Base-by-base conservation (phyloP, 2,797 vertebrate species). In the Poliocrania exsul region DNA sequence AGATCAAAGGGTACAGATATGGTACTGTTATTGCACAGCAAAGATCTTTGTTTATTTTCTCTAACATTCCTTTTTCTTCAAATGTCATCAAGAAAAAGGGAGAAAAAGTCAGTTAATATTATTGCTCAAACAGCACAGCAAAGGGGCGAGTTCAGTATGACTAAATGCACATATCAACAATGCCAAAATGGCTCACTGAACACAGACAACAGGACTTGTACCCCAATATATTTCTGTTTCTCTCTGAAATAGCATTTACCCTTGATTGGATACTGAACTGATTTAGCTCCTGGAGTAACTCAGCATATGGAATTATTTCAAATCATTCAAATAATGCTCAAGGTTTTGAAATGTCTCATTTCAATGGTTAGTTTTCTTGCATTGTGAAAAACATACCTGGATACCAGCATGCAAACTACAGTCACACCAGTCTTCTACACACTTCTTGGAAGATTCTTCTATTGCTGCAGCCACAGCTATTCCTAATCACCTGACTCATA, bases 181-280 rank as follows among this genome's bases (percentile, higher is more conserved):
- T 18, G 13, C 10, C 67, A 49, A 93, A 75, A 57, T 20, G 28
- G 11, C 66, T 86, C 20, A 29, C 57, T 64, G 53, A 74, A 49
- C 10, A 57, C 6, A 57, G 19, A 24, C 16, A 78, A 57, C 4
- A 28, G 23, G 29, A 64, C 13, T 60, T 65, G 24, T 25, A 7
- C 17, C n/a, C 19, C 6, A 16, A 6, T 10, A 6, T n/a, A 20
- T 18, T 70, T 65, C 8, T 54, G 6, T 17, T 81, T 84, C 50
- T 65, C 29, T 50, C 49, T 50, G 56, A 61, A 73, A 92, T 5
- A 66, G 12, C 4, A 60, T n/a, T 81, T 29, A 67, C 8, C 12
- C 10, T 64, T 0, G 0, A 15, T 0, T 46, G 17, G 13, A 53
- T 26, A 13, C 69, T 46, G 8, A 88, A 60, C 2, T 49, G 42